These are phyloP conservation scores for Choloepus didactylus DNA, from an alignment of 2,797 vertebrate species.

Conservation along the genomic window DNA sequence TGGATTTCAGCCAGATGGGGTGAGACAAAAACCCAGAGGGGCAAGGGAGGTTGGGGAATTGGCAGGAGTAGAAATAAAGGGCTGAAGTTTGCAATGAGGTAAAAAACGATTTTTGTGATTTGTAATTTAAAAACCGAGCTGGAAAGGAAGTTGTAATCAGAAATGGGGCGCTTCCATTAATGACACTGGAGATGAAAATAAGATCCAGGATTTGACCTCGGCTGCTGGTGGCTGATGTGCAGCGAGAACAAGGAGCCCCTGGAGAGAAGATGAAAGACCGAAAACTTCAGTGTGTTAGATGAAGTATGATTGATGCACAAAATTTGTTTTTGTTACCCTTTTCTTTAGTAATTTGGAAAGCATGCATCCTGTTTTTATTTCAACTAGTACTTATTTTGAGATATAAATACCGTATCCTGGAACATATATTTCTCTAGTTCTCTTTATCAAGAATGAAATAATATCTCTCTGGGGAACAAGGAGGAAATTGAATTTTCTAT, in stretches of 20 bases:
- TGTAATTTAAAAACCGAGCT: background rate
- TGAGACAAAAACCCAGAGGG: background rate
- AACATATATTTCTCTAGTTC: slow-evolving; percentile 48
- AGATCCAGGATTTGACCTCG: background rate
- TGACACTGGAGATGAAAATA: background rate
- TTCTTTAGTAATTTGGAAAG: slow-evolving; percentile 48
- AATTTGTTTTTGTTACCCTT: slow-evolving; percentile 55
- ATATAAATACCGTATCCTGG: slow-evolving; percentile 31
- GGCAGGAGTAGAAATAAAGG: background rate
- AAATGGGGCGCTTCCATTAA: background rate
- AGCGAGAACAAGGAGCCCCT: background rate
- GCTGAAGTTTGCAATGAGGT: background rate
- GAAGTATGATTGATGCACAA: background rate
- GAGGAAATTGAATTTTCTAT: slow-evolving; percentile 11
- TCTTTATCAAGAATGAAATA: slow-evolving; percentile 71
- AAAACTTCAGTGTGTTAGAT: background rate
- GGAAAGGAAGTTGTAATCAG: background rate
- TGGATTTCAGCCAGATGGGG: background rate
- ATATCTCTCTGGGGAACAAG: slow-evolving; percentile 15
- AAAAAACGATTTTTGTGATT: background rate
- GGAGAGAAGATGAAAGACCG: background rate
- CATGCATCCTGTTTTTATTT: slow-evolving; percentile 67
- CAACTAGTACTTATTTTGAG: slow-evolving; percentile 60
- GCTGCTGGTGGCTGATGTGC: background rate
- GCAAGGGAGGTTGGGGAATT: background rate